These are phyloP conservation scores for Eueides isabella DNA, from an alignment of 1,140 invertebrate genomes.

Conservation along the genomic window DNA sequence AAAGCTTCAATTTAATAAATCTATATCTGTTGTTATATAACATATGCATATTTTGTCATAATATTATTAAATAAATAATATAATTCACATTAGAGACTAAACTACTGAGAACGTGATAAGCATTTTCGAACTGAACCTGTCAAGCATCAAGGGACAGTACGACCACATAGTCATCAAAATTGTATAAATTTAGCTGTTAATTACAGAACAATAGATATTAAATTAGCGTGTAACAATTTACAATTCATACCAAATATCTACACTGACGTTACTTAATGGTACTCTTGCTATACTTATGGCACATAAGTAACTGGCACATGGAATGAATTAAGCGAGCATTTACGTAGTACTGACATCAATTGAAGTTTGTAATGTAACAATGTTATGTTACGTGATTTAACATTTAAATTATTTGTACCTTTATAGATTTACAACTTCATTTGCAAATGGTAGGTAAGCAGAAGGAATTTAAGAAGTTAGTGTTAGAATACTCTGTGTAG, in stretches of 20 bases:
- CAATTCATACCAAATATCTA: constrained; percentile 17
- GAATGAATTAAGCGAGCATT: constrained; percentile 15
- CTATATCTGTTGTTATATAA: neutral
- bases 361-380: constrained; percentile 19
- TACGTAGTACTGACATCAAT: constrained; percentile 26
- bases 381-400: constrained; percentile 10
- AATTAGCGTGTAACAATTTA: constrained; percentile 12
- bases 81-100: neutral
- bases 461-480: no score
- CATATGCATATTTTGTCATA: neutral
- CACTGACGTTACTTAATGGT: constrained; percentile 15
- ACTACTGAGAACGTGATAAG: constrained; percentile 10
- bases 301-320: constrained; percentile 15
- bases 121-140: neutral
- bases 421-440: no score
- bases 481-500: no score
- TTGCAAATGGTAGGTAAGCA: no score
- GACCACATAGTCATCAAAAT: neutral
- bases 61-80: constrained; percentile 3
- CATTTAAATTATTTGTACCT: no score
- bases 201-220: constrained; percentile 10
- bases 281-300: constrained; percentile 22
- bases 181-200: constrained; percentile 12
- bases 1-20: neutral
- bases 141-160: constrained; percentile 6